These are phyloP conservation scores for Tapera naevia DNA, from an alignment of 2,797 vertebrate species.

Conservation along the genomic window DNA sequence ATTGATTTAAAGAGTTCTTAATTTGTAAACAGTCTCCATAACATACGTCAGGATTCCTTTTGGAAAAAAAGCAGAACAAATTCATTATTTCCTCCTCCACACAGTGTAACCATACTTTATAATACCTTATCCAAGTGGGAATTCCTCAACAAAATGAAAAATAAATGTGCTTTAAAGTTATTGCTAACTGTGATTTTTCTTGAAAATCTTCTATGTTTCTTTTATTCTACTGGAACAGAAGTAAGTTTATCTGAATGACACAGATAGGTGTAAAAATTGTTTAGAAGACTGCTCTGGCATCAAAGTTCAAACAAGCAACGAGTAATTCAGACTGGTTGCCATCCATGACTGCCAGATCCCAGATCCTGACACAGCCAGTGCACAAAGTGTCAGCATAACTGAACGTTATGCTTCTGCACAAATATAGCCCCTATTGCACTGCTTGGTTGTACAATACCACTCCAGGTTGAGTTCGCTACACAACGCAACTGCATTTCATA, in stretches of 20 bases:
- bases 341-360: not conserved
- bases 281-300: not conserved
- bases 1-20: slow-evolving; percentile 38
- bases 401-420: not conserved
- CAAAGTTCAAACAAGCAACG: slow-evolving; percentile 19
- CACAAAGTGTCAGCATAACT: not conserved
- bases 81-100: not conserved
- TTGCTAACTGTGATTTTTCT: slow-evolving; percentile 35
- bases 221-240: slow-evolving; percentile 30
- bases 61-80: slow-evolving; percentile 37
- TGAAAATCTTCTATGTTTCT: not conserved
- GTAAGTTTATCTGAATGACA: slow-evolving; percentile 54
- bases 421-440: not conserved
- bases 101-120: not conserved
- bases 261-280: slow-evolving; percentile 17
- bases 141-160: slow-evolving; percentile 41
- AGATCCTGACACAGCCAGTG: not conserved
- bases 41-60: not conserved
- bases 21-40: slow-evolving; percentile 23
- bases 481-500: not conserved
- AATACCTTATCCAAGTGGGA: slow-evolving; percentile 22
- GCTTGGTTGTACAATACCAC: not conserved
- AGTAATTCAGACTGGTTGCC: not conserved
- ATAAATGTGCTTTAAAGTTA: not conserved
- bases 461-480: not conserved